Percentiles rank a stretch among this genome's conserved stretches.
These are phyloP conservation scores for Carcina quercana DNA, from an alignment of 2,888 invertebrate species.

Conservation along the genomic window DNA sequence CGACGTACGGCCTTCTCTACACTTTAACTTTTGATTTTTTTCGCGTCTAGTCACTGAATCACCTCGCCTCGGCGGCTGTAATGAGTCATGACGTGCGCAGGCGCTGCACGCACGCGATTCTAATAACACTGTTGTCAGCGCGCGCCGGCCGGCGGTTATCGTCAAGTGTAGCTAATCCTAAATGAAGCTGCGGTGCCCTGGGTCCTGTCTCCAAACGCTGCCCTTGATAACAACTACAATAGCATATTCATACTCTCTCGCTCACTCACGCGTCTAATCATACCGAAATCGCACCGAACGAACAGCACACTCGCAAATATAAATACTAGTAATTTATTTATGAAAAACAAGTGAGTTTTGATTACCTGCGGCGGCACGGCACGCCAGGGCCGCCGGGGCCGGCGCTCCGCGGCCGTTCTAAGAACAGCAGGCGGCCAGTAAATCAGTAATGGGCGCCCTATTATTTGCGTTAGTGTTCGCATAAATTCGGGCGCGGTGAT, in stretches of 20 bases:
- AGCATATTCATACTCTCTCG: no score
- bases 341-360: constrained; percentile 45
- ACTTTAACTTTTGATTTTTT: constrained; percentile 61
- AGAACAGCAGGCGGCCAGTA: constrained; percentile 55
- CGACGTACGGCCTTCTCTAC: constrained; percentile 62
- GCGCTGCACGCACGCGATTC: constrained; percentile 42
- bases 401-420: constrained; percentile 39
- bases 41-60: constrained; percentile 66
- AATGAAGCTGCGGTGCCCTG: no score
- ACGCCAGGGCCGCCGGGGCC: no score
- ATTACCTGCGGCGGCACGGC: constrained; percentile 45
- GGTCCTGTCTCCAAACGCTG: no score
- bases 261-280: no score
- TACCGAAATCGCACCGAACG: no score
- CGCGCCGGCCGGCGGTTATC: no score
- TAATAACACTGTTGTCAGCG: no score
- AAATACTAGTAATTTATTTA: no score
- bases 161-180: no score
- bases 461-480: constrained; percentile 55
- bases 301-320: no score
- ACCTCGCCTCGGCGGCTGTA: constrained; percentile 52
- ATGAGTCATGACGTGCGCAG: constrained; percentile 42
- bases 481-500: constrained; percentile 48
- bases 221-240: no score
- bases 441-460: constrained; percentile 66